These are phyloP conservation scores for Scatophagus argus DNA, from an alignment of 2,113 vertebrate species.

Conservation along the genomic window DNA sequence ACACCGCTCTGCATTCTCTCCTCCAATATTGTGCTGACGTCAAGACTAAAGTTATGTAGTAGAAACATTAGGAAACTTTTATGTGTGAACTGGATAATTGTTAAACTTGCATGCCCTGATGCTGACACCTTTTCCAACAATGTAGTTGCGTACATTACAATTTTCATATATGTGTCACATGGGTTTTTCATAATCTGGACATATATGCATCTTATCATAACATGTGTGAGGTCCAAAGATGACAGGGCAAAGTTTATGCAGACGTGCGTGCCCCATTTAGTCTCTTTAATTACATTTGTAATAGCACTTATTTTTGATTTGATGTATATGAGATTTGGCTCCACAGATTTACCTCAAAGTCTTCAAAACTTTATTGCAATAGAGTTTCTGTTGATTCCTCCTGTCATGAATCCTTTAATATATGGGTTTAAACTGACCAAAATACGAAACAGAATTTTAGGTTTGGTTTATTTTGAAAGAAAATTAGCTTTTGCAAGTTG, in stretches of 20 bases:
- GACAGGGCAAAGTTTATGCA: slow-evolving; percentile 48
- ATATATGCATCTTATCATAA: slow-evolving; percentile 42
- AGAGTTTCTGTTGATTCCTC: slow-evolving; percentile 42
- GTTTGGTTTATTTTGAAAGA: too few species aligned
- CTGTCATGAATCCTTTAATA: slow-evolving; percentile 42
- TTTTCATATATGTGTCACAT: too few species aligned
- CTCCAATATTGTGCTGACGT: background rate
- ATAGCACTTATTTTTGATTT: slow-evolving; percentile 46
- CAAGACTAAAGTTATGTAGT: background rate
- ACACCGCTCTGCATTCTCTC: background rate
- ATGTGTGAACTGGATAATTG: slow-evolving; percentile 40
- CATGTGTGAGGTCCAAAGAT: slow-evolving; percentile 27
- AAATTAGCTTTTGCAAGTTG: too few species aligned
- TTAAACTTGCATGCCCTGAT: slow-evolving; percentile 32
- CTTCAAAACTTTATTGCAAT: slow-evolving; percentile 44
- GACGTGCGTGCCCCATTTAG: slow-evolving; percentile 51
- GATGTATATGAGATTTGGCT: slow-evolving; percentile 42
- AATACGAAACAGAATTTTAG: slow-evolving; percentile 39
- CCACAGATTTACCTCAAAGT: background rate
- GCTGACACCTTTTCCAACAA: too few species aligned
- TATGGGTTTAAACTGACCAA: slow-evolving; percentile 50
- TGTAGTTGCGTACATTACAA: too few species aligned
- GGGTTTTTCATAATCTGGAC: slow-evolving; percentile 17
- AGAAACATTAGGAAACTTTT: background rate
- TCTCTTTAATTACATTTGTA: slow-evolving; percentile 12